Base-by-base conservation (phyloP, 2,888 invertebrate species). In the Lochmaea crataegi region DNA sequence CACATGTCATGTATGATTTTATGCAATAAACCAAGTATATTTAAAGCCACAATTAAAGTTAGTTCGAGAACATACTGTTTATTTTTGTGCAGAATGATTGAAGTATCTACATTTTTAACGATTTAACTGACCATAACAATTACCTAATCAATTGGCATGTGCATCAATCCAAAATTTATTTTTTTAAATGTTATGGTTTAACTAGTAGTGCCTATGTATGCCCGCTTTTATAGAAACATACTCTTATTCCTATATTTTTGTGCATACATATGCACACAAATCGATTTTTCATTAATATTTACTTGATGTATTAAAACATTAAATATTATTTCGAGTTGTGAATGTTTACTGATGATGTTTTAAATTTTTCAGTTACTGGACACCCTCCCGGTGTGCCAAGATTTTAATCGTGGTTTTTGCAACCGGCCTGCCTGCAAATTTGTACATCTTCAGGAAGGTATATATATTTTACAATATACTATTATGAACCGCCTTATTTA, bases 331-430 rank as follows among this genome's bases (percentile, higher is more conserved):
- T 12, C 12, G 42, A 48, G 12, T 56, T 45, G 14, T 32, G 38
- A n/a, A 9, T 12, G 14, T 12, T 56, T 63, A 63, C 57, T 75
- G 38, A 74, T 73, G 60, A 66, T 73, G 75, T 73, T 79, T 74
- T 80, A 75, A 53, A 86, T 88, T 87, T 94, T 94, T 86, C 95
- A 98, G 97, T 97, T 97, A 96, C 97, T 96, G 97, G 97, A 96
- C 97, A 98, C 96, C 96, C 97, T 96, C 96, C 97, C 94, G 96
- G 97, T 96, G 94, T 98, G 96, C 97, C 97, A 96, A 96, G 98
- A 96, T 97, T 97, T 97, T 97, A 98, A 96, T 94, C 94, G 94
- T 90, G 96, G 96, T 91, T 94, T 95, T 90, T 96, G 96, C 92
- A 94, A 94, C 91, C 94, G 96, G 92, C 93, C 94, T 90, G 95